phyloP scores from a whole-genome alignment of 2,888 invertebrate genomes.

The Oscheius sp. region DNA sequence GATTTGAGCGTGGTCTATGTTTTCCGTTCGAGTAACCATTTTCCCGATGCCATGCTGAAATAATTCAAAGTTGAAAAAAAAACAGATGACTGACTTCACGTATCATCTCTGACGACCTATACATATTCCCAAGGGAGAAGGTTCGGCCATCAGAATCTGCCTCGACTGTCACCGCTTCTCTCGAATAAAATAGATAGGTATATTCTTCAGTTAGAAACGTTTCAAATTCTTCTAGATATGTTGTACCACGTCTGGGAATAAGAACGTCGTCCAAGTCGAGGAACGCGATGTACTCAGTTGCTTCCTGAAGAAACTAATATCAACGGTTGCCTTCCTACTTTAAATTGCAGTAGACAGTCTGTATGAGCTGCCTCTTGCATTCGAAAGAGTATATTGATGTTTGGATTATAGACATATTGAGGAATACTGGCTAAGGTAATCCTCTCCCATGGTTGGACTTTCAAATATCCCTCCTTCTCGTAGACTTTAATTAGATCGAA shows the following conservation, averaged over 20 bases:
- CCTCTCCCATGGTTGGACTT: conserved; percentile 35
- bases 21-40: conserved; percentile 38
- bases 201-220: background rate
- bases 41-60: conserved; percentile 44
- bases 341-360: conserved; percentile 49
- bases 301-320: too few species aligned
- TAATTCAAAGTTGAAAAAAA: background rate
- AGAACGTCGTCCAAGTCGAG: conserved; percentile 51
- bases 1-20: conserved; percentile 47
- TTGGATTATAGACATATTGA: conserved; percentile 47
- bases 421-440: conserved; percentile 35
- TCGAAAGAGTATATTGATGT: conserved; percentile 47
- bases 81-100: background rate
- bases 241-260: conserved; percentile 38
- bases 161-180: too few species aligned
- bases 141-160: background rate
- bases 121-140: conserved; percentile 42
- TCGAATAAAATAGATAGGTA: too few species aligned
- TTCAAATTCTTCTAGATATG: conserved; percentile 42
- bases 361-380: conserved; percentile 52
- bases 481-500: conserved; percentile 15
- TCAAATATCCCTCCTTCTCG: conserved; percentile 28
- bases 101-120: conserved; percentile 28
- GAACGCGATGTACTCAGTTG: conserved; percentile 44
- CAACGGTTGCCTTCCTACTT: conserved; percentile 26